Conservation (phyloP, 2,113 vertebrate genomes). For the Elaphurus davidianus region DNA sequence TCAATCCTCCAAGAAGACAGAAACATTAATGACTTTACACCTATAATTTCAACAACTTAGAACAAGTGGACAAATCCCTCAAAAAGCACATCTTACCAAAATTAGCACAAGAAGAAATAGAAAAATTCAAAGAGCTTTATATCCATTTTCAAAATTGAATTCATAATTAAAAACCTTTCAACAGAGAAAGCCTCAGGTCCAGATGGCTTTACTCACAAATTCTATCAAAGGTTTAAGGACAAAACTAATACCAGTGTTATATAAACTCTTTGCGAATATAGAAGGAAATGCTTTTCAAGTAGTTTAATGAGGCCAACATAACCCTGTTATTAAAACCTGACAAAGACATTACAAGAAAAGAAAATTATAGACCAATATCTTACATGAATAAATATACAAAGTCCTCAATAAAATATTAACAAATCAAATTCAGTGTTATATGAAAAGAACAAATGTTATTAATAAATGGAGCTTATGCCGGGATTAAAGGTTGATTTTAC, state of each 20-base stretch:
- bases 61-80: not conserved
- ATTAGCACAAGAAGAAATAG: not conserved
- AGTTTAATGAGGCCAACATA: not conserved
- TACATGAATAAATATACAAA: not conserved
- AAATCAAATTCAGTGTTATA: not conserved
- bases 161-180: conserved; percentile 33
- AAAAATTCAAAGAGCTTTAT: not conserved
- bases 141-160: conserved; percentile 38
- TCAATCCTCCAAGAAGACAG: not conserved
- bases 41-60: conserved; percentile 28
- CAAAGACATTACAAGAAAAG: not conserved
- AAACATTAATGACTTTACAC: not conserved
- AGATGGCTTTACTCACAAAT: not conserved
- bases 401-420: not conserved
- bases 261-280: not conserved
- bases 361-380: not conserved
- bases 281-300: not conserved
- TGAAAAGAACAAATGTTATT: not conserved
- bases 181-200: not conserved
- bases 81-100: conserved; percentile 28
- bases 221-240: not conserved
- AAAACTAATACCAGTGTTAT: not conserved
- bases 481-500: not conserved
- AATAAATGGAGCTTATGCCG: not conserved
- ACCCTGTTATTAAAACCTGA: not conserved